Conservation (phyloP, 2,113 vertebrate species). For the Rhinolophus sinicus region DNA sequence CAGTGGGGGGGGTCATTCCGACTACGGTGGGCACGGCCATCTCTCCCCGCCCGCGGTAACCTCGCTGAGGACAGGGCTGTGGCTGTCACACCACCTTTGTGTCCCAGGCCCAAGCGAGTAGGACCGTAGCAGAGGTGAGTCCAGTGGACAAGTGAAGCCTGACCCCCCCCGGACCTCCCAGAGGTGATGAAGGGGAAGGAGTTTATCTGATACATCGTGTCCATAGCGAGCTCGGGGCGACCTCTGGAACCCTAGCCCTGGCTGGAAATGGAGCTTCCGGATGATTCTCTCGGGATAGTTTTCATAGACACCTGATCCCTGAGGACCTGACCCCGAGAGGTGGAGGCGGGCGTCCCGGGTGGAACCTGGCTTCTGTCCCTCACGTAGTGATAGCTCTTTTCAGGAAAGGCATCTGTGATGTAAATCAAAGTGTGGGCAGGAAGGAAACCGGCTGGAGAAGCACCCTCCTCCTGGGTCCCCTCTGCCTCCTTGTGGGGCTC, state of each 20-base stretch:
- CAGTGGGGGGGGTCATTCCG: rapidly evolving
- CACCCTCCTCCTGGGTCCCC: rapidly evolving
- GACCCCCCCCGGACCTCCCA: rapidly evolving
- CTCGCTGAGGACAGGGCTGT: rapidly evolving
- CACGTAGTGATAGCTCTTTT: rapidly evolving
- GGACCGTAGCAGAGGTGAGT: rapidly evolving
- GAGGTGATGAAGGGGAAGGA: rapidly evolving
- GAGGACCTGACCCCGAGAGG: background rate
- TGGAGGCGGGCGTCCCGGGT: background rate
- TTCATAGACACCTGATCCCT: slow-evolving; percentile 49
- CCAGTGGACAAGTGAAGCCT: rapidly evolving
- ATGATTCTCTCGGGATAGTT: background rate
- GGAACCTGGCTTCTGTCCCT: background rate
- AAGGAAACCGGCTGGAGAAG: background rate
- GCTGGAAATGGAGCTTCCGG: slow-evolving; percentile 22
- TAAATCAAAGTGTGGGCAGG: too few species aligned
- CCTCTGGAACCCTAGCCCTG: slow-evolving; percentile 31
- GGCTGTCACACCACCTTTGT: rapidly evolving
- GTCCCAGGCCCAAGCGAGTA: rapidly evolving
- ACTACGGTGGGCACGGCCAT: rapidly evolving
- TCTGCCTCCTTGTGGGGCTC: background rate
- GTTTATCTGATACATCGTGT: rapidly evolving
- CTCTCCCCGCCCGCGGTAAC: rapidly evolving
- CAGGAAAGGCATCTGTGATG: rapidly evolving
- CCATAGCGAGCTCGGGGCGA: background rate